Base-by-base conservation (phyloP, 2,113 vertebrate genomes). In the Progne subis region DNA sequence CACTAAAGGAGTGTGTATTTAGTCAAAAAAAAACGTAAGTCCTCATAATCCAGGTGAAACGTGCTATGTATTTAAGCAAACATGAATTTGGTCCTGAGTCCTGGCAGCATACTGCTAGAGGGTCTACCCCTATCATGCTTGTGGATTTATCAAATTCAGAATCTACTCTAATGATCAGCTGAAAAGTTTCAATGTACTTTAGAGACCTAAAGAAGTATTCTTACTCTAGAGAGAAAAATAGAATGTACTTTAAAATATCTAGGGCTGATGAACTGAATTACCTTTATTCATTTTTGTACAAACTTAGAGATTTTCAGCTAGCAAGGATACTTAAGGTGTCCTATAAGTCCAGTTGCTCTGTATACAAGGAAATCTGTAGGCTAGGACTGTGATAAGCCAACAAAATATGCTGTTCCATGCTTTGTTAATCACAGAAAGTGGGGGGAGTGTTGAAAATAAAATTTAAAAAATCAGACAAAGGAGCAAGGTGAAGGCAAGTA, bases 91-190 rank as follows among this genome's bases (percentile, higher is more conserved):
- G 6, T 68, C 53, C 64, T 61, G 68, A 85, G 31, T 61, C 13
- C 11, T 76, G 29, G 52, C 43, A 69, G 71, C n/a, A 56, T 64
- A 64, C 86, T 90, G 75, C 71, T 32, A 55, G 78, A 74, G 39
- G 43, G 53, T 53, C 28, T 95, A 82, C 68, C 29, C 77, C 32
- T 59, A 67, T 76, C 28, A 23, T 57, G 28, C 91, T 75, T 44
- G 31, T 74, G 85, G 59, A 70, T 61, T 65, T 86, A 34, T 94
- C 17, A 25, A 90, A 95, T 97, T 94, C 93, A 94, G 29, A 87
- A 60, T 47, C 83, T 67, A 71, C 55, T 32, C 82, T 70, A 90
- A 81, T 53, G 85, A 95, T 85, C 61, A 87, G 59, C 39, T 49
- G 65, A 91, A 94, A 89, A 96, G 52, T 86, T 94, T 74, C 21